Base-by-base conservation (phyloP, 1,140 invertebrate species). In the Lethrus apterus region DNA sequence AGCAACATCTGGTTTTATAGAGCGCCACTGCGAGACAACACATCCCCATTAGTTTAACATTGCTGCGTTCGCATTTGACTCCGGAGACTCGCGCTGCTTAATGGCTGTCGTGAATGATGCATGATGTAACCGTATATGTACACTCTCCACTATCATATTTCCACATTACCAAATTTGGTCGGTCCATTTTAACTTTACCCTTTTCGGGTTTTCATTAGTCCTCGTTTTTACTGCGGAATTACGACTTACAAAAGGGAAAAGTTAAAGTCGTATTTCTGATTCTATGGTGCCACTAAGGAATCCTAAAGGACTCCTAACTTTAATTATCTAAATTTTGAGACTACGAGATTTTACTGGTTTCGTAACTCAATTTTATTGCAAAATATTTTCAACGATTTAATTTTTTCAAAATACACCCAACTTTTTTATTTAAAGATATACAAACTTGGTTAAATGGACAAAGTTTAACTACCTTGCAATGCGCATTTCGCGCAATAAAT, bases 41-140 rank as follows among this genome's bases (percentile, higher is more conserved):
- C 56, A 59, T 58, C 55, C 51, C 57, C 57, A 61, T 59, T 59
- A 57, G 51, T 59, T 57, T 54, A 54, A 45, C 59, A 59, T 59
- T 52, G 57, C 59, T 47, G 43, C 33, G 47, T 55, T 55, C 51
- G 49, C 50, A 52, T 52, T 40, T 43, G 47, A n/a, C 55, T 57
- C 57, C 14, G 42, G 57, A 62, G 59, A 58, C 49, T 40, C 42
- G 44, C 40, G 50, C 46, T 51, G 54, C 56, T 59, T 56, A 53
- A 50, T 49, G 36, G 20, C 29, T 20, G 19, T 21, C 18, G 18
- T 52, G 48, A 58, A 61, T 62, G 59, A 59, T 58, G 51, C 56
- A 58, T 50, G 53, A n/a, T n/a, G n/a, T n/a, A n/a, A n/a, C n/a
- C n/a, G n/a, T n/a, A n/a, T n/a, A n/a, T 21, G 36, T 15, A 21